Evolutionary conservation across 2,113 vertebrate species (phyloP).

Genomic region (Romanogobio albipinnatus): DNA sequence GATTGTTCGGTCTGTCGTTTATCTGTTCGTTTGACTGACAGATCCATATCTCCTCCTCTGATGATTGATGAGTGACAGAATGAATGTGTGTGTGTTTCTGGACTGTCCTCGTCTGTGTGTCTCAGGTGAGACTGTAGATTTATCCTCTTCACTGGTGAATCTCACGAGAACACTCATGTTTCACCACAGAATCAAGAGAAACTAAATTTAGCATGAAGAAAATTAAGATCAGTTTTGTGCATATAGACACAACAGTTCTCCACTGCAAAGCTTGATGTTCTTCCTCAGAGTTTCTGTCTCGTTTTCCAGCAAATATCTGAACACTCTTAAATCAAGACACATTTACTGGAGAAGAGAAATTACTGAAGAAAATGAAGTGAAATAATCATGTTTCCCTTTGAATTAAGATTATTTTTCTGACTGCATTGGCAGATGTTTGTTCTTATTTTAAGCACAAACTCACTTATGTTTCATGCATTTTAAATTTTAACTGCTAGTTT

Average conservation of each 20-base stretch:
- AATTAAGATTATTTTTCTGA: too few relatives aligned
- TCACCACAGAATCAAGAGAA: neutral
- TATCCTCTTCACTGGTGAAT: neutral
- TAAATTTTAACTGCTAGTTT: too few relatives aligned
- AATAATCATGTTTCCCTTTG: too few relatives aligned
- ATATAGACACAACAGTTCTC: neutral
- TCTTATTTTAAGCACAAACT: neutral
- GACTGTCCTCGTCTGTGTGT: neutral
- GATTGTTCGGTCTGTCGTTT: too few relatives aligned
- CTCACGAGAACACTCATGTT: neutral
- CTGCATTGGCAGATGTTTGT: neutral
- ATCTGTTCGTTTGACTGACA: neutral
- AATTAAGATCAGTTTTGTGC: neutral
- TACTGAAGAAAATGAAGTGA: too few relatives aligned
- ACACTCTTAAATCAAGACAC: too few relatives aligned
- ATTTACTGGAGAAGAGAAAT: too few relatives aligned
- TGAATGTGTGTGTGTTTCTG: neutral
- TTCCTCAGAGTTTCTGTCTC: too few relatives aligned
- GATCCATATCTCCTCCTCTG: neutral
- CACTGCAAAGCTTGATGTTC: too few relatives aligned
- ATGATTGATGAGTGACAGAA: neutral
- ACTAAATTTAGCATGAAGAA: neutral
- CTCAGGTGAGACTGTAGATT: slow-evolving; percentile 12
- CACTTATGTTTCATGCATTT: too few relatives aligned
- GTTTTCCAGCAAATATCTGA: too few relatives aligned